Base-by-base conservation (phyloP, 1,140 invertebrate genomes). In the Drosophila ambigua region DNA sequence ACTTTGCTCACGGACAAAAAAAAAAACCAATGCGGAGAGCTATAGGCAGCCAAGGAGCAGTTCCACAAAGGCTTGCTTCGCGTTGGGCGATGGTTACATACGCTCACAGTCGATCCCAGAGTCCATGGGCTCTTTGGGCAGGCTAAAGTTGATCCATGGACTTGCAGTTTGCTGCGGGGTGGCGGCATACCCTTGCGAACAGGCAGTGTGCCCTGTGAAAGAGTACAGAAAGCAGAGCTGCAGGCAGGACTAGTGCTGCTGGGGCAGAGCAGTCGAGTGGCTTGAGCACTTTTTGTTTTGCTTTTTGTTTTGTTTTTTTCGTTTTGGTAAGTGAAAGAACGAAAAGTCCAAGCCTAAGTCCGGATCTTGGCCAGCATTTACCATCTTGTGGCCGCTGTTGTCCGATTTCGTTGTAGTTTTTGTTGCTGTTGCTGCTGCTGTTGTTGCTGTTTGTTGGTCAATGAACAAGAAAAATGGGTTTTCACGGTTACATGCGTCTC, bases 401-500 rank as follows among this genome's bases (percentile, higher is more conserved):
- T 39, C 4, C 35, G 35, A 65, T 59, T 78, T 67, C 68, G 67
- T 72, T 48, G 44, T 28, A 23, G 35, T 28, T 63, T 39, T 31
- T 60, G 26, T 23, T 61, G 24, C 28, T 52, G 43, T 35, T 66
- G 61, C 53, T 24, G 23, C 4, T 24, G 23, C 23, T 23, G 23
- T 23, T 23, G 20, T 23, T 23, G 20, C 2, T 72, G 57, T 44
- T 76, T 51, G 78, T 84, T 85, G 83, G 82, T 87, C 82, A 87
- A 88, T 87, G 82, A 87, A 87, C 82, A 87, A 87, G 82, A 87
- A 87, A 87, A 87, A 87, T 87, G 71, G 83, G 72, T 79, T 87
- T 87, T 87, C 82, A 87, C 82, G 82, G 82, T 87, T 87, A 88
- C 82, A 88, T 87, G 82, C 82, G 83, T 85, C 82, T 54, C 57